Conservation (phyloP, 2,888 invertebrate genomes). For the Limnephilus lunatus region DNA sequence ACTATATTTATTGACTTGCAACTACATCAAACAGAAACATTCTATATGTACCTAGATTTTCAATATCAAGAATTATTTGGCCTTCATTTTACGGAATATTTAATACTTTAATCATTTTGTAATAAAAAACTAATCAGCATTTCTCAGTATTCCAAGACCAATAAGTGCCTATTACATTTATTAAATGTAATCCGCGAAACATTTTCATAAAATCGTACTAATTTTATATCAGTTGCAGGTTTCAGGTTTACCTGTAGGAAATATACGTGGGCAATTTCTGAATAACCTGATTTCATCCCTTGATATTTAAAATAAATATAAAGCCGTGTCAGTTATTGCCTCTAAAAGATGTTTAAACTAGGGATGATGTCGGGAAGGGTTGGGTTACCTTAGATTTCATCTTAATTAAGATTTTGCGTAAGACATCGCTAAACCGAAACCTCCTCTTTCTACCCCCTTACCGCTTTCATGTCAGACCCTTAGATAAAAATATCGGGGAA, state of each 20-base stretch:
- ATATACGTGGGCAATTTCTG: neutral
- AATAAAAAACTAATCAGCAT: neutral
- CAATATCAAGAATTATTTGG: neutral
- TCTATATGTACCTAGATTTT: neutral
- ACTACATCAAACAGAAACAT: neutral
- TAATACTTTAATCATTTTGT: neutral
- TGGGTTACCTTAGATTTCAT: constrained; percentile 41
- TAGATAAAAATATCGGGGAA: neutral
- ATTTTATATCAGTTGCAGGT: neutral
- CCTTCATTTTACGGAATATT: neutral
- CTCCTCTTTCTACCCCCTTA: neutral
- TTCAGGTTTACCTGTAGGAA: neutral
- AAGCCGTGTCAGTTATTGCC: constrained; percentile 39
- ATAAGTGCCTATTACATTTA: neutral
- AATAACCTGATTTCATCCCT: constrained; percentile 19
- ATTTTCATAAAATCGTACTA: neutral
- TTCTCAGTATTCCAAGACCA: neutral
- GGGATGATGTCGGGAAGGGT: constrained; percentile 13
- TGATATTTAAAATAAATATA: constrained; percentile 27
- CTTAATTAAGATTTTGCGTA: constrained; percentile 35
- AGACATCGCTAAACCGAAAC: neutral
- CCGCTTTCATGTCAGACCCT: constrained; percentile 23
- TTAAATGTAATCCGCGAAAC: neutral
- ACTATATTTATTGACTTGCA: no score
- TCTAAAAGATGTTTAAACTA: constrained; percentile 23